Conservation (phyloP, 2,888 invertebrate species). For the Arrhopalites spinosus region DNA sequence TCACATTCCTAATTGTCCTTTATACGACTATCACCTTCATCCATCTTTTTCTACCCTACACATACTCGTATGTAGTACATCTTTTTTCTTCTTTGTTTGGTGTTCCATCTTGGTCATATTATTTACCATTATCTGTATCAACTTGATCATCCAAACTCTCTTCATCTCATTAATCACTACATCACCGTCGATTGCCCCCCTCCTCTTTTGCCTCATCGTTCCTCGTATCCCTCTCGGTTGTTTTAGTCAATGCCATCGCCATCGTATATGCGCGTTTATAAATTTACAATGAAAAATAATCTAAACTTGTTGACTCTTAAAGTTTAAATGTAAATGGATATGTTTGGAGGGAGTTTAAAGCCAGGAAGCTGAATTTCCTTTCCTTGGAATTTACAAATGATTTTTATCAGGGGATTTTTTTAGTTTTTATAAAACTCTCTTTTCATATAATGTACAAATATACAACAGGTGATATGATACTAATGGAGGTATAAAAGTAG, state of each 20-base stretch:
- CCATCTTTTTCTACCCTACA: too few relatives aligned
- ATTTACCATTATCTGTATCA: neutral
- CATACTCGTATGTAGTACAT: too few relatives aligned
- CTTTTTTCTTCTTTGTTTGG: too few relatives aligned
- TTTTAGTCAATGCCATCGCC: neutral
- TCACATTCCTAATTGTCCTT: slow-evolving; percentile 13
- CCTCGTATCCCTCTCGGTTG: neutral
- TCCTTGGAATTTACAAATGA: slow-evolving; percentile 26
- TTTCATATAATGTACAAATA: too few relatives aligned
- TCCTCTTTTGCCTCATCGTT: neutral
- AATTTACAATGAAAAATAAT: neutral
- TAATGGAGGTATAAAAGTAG: neutral
- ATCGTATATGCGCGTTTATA: neutral
- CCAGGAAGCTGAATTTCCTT: slow-evolving; percentile 33
- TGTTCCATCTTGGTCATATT: too few relatives aligned
- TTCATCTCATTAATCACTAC: slow-evolving; percentile 19
- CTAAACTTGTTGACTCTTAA: neutral
- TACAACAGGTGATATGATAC: neutral
- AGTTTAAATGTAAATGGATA: too few relatives aligned
- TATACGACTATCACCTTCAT: neutral
- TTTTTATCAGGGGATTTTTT: slow-evolving; percentile 24
- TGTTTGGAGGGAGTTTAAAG: neutral
- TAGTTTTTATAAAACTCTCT: too few relatives aligned
- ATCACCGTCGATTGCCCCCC: neutral
- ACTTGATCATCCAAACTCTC: neutral